Evolutionary conservation across 1,140 invertebrate genomes (phyloP), one percentile per base, ranked within the genome.

Genomic region (Periplaneta americana): DNA sequence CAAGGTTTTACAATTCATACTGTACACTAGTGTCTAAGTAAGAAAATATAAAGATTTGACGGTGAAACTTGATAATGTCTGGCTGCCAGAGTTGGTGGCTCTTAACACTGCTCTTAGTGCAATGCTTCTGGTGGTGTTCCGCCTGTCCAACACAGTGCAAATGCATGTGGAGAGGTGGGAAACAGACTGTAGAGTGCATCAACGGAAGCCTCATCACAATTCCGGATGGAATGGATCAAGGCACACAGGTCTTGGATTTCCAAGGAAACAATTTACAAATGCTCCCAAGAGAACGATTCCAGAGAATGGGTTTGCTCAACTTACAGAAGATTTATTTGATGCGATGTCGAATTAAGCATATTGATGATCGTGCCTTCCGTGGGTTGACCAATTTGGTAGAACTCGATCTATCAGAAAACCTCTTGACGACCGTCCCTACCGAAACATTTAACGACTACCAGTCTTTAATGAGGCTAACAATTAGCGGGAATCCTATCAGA

Each of bases 151-250:
- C 88, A 2, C 91, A 91, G 66, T 98, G 96, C 87, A 89, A 91
- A 17, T 98, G 96, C 89, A 97, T 96, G 85, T 97, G 96, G 96
- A 97, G 97, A 87, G 93, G 94, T 85, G 96, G 96, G 2, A 98
- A 98, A 86, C 93, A 96, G 85, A 95, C 95, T 82, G 96, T 97
- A 5, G 96, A 97, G 86, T 98, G 96, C 88, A 91, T 93, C 17
- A 92, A 93, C 75, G 93, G 93, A 86, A 91, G 92, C 37, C 88
- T 96, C n/a, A 91, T 92, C 57, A 89, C 91, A 9, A 92, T 96
- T 74, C 97, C 97, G 1, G 91, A 92, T 83, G 94, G 94, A 34
- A 93, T 98, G 84, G 94, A 96, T 84, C 92, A 94, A n/a, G 95
- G 93, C 84, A 97, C 96, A 0, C 96, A 98, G 89, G 96, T 97